phyloP scores from a whole-genome alignment of 2,888 invertebrate genomes.

The Pammene aurita region DNA sequence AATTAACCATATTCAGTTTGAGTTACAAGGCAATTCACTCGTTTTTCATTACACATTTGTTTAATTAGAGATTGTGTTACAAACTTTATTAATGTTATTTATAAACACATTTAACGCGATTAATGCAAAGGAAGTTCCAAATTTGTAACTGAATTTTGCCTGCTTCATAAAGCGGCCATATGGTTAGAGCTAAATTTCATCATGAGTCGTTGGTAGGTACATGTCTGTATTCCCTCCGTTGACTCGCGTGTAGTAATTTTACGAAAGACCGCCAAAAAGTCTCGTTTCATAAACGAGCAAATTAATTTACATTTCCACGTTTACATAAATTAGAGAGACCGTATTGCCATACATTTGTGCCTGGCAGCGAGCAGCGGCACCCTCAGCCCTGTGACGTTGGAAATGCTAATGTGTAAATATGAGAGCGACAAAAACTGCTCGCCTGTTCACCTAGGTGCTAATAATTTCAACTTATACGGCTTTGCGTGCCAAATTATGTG shows the following conservation, averaged over 20 bases:
- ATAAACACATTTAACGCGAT: slow-evolving; percentile 22
- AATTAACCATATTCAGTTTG: neutral
- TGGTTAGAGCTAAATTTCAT: slow-evolving; percentile 38
- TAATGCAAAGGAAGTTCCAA: slow-evolving; percentile 27
- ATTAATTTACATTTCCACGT: slow-evolving; percentile 75
- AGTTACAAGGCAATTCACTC: no score
- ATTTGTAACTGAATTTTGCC: slow-evolving; percentile 28
- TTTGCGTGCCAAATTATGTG: slow-evolving; percentile 42
- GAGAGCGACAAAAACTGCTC: slow-evolving; percentile 63
- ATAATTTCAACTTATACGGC: slow-evolving; percentile 62
- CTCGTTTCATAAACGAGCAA: slow-evolving; percentile 67
- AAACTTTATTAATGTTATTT: slow-evolving; percentile 25
- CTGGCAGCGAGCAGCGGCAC: slow-evolving; percentile 38
- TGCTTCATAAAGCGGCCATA: slow-evolving; percentile 35
- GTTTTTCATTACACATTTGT: neutral
- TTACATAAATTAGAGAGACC: slow-evolving; percentile 69
- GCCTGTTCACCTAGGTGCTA: slow-evolving; percentile 61
- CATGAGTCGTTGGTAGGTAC: slow-evolving; percentile 3
- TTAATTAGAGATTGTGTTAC: slow-evolving; percentile 3
- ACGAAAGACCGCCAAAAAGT: slow-evolving; percentile 61
- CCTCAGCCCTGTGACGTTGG: slow-evolving; percentile 51
- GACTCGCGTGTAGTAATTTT: slow-evolving; percentile 55
- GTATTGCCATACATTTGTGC: slow-evolving; percentile 62
- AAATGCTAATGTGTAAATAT: slow-evolving; percentile 69
- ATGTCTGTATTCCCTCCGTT: slow-evolving; percentile 45